Evolutionary conservation across 2,888 invertebrate genomes (phyloP).

Genomic region (Dicycla oo): DNA sequence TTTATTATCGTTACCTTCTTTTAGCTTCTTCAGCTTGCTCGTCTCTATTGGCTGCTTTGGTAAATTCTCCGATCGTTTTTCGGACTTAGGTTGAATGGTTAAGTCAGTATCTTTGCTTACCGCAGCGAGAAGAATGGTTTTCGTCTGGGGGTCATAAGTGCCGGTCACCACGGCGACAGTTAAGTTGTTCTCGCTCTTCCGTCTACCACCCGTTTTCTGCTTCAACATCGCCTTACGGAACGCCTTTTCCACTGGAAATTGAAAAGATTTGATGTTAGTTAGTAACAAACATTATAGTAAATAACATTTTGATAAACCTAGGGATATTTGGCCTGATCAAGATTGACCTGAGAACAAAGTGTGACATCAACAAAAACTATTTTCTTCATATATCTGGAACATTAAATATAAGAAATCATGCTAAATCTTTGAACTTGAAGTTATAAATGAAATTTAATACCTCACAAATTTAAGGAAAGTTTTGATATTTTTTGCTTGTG

Average conservation of each 20-base stretch:
- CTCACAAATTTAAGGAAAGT: neutral
- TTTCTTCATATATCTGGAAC: neutral
- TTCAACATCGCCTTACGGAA: neutral
- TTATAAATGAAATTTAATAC: neutral
- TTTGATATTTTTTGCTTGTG: neutral
- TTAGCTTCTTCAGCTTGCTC: neutral
- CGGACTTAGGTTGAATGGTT: neutral
- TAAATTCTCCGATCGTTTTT: neutral
- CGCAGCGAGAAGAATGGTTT: constrained; percentile 23
- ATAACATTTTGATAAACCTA: neutral
- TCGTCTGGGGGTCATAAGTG: constrained; percentile 2
- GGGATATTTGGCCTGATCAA: too few species aligned
- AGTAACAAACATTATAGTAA: neutral
- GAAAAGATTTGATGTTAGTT: constrained; percentile 11
- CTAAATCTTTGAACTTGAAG: neutral
- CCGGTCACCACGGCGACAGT: constrained; percentile 18
- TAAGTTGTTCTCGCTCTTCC: neutral
- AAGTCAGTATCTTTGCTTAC: constrained; percentile 15
- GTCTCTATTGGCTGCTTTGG: neutral
- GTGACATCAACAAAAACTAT: neutral
- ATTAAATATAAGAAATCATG: neutral
- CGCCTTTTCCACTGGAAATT: constrained; percentile 8
- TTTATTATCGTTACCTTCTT: too few species aligned
- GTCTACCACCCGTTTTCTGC: rapidly evolving
- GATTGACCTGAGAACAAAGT: neutral